phyloP scores from a whole-genome alignment of 2,113 vertebrate species.

The Acanthisitta chloris region DNA sequence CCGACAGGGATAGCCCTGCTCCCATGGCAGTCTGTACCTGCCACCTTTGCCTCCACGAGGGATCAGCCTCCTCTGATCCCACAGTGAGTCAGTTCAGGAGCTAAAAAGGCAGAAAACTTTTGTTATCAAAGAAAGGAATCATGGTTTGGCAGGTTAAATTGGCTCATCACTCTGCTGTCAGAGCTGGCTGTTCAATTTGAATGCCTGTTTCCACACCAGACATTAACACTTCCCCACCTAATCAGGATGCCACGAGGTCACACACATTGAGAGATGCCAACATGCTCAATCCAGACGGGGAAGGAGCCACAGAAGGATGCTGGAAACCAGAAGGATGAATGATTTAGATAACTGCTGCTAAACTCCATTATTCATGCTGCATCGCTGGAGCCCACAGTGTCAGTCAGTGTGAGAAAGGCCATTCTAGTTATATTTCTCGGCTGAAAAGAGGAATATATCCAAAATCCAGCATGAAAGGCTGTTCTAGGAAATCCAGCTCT shows the following conservation, averaged over 20 bases:
- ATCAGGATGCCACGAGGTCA: not conserved
- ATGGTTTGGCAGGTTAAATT: not conserved
- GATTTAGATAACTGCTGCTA: not conserved
- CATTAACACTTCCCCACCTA: not conserved
- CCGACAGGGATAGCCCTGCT: not conserved
- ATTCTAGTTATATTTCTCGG: not conserved
- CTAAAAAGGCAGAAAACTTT: not conserved
- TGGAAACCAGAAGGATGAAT: not conserved
- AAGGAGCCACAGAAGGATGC: not conserved
- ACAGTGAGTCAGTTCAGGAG: not conserved
- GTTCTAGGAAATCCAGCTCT: conserved; percentile 7
- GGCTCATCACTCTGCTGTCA: not conserved
- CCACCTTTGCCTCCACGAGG: not conserved
- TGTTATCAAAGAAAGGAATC: not conserved
- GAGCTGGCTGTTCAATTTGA: not conserved
- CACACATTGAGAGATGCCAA: accelerated
- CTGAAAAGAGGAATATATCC: conserved; percentile 13
- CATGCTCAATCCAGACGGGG: not conserved
- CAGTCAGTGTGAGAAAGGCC: not conserved
- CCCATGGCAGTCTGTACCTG: not conserved
- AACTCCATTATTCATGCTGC: not conserved
- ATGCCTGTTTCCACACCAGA: not conserved
- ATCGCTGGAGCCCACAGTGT: not conserved
- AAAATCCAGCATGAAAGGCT: conserved; percentile 44
- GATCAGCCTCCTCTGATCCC: not conserved